Evolutionary conservation across 1,140 invertebrate genomes (phyloP), one percentile per base, ranked within the genome.

Genomic region (Drosophila asahinai): DNA sequence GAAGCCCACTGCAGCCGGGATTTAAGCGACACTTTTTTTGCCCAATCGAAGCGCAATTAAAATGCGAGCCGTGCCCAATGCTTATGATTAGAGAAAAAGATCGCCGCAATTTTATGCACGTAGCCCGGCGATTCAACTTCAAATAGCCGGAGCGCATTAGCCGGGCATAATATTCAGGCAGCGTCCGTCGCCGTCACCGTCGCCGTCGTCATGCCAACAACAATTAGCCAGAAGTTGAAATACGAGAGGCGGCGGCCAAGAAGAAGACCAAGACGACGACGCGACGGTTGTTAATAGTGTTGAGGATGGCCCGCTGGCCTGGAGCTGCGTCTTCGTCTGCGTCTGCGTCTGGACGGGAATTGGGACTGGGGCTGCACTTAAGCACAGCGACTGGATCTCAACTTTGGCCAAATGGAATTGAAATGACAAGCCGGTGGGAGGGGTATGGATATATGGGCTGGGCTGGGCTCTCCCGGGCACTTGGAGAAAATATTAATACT

Each of bases 371-470:
- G 60, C 61, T 73, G 80, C 80, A 83, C 83, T 89, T 86, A 86
- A 86, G 77, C 80, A 82, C 75, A 80, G 81, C 68, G 80, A 87
- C 80, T 86, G 80, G 64, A 83, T 63, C 84, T 83, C 80, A 86
- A 86, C 83, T 86, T 86, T 86, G 77, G 84, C 84, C 84, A 89
- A 89, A 83, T 86, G 77, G 81, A 81, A 80, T 60, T 77, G 80
- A 74, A 86, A 89, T 86, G 84, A 86, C 84, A 83, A 55, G 55
- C n/a, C 45, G 33, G 11, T 60, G 38, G 12, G 48, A 3, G 59
- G 59, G 40, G 59, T 11, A 36, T 36, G 27, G 15, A 19, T 25
- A 19, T 33, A 66, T 75, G 72, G 58, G 49, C 48, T 75, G 48
- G 58, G 49, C 36, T 59, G 27, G 19, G 36, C 45, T n/a, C 33